Evolutionary conservation across 2,113 vertebrate genomes (phyloP).

Genomic region (Oxyura jamaicensis): DNA sequence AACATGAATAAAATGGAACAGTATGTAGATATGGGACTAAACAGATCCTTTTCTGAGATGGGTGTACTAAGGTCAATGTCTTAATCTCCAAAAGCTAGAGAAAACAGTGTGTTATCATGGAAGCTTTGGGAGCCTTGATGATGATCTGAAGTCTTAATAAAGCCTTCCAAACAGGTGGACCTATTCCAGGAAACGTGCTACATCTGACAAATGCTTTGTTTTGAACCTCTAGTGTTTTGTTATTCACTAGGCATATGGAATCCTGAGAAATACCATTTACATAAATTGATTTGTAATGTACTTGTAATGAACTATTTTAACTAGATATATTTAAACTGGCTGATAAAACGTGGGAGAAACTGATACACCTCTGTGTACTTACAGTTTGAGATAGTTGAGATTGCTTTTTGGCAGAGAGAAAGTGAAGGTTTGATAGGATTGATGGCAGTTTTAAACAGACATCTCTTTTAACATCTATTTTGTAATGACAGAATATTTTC

Average conservation of each 20-base stretch:
- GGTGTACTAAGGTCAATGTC: neutral
- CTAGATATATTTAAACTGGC: neutral
- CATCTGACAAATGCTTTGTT: neutral
- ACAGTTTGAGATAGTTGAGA: neutral
- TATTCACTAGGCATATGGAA: neutral
- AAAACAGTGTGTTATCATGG: accelerated
- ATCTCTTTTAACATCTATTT: neutral
- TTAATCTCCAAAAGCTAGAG: neutral
- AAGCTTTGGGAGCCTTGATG: neutral
- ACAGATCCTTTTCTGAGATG: neutral
- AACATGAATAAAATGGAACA: neutral
- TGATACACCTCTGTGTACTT: neutral
- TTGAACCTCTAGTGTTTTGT: neutral
- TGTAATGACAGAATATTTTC: neutral
- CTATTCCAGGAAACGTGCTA: neutral
- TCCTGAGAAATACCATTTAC: neutral
- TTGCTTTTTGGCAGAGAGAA: neutral
- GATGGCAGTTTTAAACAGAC: neutral
- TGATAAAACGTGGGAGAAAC: neutral
- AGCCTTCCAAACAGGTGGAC: neutral
- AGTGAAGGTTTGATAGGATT: neutral
- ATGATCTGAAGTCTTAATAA: neutral
- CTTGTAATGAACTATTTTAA: neutral
- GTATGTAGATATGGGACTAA: neutral
- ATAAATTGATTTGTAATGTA: neutral